Percentiles rank a stretch among this genome's conserved stretches.
These are phyloP conservation scores for Anas platyrhynchos DNA, from an alignment of 2,113 vertebrate species.

Conservation along the genomic window DNA sequence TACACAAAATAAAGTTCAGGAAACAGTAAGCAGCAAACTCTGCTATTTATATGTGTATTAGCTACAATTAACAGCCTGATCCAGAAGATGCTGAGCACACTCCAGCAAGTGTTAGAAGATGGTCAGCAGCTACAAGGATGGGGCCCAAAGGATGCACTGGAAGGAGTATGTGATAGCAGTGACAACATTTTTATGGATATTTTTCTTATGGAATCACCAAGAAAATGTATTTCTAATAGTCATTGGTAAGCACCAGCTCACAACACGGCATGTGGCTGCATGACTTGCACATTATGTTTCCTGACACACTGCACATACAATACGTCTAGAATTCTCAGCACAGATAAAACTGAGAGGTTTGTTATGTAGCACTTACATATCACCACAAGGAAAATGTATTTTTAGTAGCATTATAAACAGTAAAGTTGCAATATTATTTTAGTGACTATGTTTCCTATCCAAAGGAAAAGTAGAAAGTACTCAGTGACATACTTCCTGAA, in stretches of 20 bases:
- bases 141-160: neutral
- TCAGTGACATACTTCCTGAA: slow-evolving; percentile 57
- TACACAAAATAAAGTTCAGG: slow-evolving; percentile 41
- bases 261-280: slow-evolving; percentile 3
- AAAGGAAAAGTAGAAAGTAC: slow-evolving; percentile 55
- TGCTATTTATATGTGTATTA: neutral
- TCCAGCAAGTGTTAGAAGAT: neutral
- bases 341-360: neutral
- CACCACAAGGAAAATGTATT: slow-evolving; percentile 16
- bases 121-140: neutral
- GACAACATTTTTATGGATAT: slow-evolving; percentile 9
- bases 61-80: slow-evolving; percentile 41
- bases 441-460: slow-evolving; percentile 44
- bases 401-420: slow-evolving; percentile 48
- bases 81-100: slow-evolving; percentile 34
- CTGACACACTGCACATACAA: slow-evolving; percentile 35
- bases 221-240: slow-evolving; percentile 30
- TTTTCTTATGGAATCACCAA: slow-evolving; percentile 18
- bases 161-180: neutral
- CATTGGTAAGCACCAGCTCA: slow-evolving; percentile 38
- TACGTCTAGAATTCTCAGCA: slow-evolving; percentile 44
- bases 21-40: slow-evolving; percentile 38
- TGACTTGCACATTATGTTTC: slow-evolving; percentile 24
- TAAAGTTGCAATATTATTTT: slow-evolving; percentile 28
- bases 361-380: slow-evolving; percentile 38